Conservation (phyloP, 1,140 invertebrate genomes). For the Aricia agestis region DNA sequence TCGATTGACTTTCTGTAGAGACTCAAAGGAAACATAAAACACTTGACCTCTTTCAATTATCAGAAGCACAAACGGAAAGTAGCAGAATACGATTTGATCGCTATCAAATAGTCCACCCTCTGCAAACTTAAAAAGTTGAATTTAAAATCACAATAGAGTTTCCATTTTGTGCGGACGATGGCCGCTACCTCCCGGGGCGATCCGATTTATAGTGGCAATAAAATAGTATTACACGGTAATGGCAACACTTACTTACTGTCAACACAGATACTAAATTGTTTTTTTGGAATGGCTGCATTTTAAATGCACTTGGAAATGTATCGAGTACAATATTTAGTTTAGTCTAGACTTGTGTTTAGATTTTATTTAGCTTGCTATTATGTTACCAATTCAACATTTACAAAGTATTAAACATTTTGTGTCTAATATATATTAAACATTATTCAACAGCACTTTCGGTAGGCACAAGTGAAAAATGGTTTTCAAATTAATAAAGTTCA, state of each 20-base stretch:
- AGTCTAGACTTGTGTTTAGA: not conserved
- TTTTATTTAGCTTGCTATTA: not conserved
- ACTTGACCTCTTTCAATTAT: not conserved
- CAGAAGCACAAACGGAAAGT: not conserved
- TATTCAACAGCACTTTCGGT: not conserved
- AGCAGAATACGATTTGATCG: not conserved
- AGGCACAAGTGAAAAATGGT: not conserved
- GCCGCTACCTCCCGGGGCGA: slow-evolving; percentile 64
- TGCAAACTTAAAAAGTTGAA: not conserved
- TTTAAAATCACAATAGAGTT: slow-evolving; percentile 28
- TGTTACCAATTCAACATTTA: too few species aligned
- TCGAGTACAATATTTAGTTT: not conserved
- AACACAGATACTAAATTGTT: not conserved
- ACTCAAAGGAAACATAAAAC: not conserved
- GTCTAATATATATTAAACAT: too few species aligned
- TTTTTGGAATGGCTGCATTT: not conserved
- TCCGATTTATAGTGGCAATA: slow-evolving; percentile 55
- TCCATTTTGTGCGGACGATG: slow-evolving; percentile 60
- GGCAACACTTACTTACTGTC: slow-evolving; percentile 4
- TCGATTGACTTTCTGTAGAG: too few species aligned
- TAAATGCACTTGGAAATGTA: not conserved
- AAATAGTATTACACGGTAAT: slow-evolving; percentile 59
- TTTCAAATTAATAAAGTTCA: not conserved
- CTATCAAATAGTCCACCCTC: not conserved
- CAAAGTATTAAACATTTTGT: too few species aligned